A percentile compares a stretch with the other conserved stretches of the same genome.
Evolutionary conservation across 2,113 vertebrate genomes (phyloP).

Genomic region (Vulpes vulpes): DNA sequence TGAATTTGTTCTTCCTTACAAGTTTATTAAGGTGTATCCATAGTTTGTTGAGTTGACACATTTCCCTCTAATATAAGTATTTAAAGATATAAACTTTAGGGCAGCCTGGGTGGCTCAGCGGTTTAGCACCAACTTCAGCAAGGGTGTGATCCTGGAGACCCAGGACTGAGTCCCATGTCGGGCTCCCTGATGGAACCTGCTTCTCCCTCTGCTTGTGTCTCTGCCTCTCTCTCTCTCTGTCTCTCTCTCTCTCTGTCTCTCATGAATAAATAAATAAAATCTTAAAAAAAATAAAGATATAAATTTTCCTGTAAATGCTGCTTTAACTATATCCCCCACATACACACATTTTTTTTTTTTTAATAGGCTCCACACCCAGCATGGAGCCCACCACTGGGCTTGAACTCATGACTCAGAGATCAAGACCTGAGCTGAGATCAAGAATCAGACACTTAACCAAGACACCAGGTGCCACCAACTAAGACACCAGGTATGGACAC

Average conservation of each 20-base stretch:
- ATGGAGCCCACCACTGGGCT: not conserved
- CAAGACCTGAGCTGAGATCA: not conserved
- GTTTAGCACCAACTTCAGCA: too few relatives aligned
- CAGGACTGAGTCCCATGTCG: too few relatives aligned
- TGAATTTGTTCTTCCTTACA: not conserved
- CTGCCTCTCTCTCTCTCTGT: too few relatives aligned
- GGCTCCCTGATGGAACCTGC: too few relatives aligned
- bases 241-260: too few relatives aligned
- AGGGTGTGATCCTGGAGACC: too few relatives aligned
- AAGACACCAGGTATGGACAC: not conserved
- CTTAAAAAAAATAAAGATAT: not conserved
- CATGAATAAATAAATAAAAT: too few relatives aligned
- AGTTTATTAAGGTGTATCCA: not conserved
- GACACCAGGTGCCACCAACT: not conserved
- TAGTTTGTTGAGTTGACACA: not conserved
- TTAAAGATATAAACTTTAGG: not conserved
- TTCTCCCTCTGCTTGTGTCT: too few relatives aligned
- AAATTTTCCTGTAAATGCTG: not conserved
- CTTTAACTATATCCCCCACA: not conserved
- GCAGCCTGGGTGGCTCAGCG: too few relatives aligned
- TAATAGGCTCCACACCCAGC: not conserved
- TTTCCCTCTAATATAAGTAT: not conserved
- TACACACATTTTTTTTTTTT: not conserved
- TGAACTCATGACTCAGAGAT: not conserved
- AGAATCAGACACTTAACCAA: not conserved